phyloP scores from a whole-genome alignment of 2,888 invertebrate species.

The Colostygia pectinataria region DNA sequence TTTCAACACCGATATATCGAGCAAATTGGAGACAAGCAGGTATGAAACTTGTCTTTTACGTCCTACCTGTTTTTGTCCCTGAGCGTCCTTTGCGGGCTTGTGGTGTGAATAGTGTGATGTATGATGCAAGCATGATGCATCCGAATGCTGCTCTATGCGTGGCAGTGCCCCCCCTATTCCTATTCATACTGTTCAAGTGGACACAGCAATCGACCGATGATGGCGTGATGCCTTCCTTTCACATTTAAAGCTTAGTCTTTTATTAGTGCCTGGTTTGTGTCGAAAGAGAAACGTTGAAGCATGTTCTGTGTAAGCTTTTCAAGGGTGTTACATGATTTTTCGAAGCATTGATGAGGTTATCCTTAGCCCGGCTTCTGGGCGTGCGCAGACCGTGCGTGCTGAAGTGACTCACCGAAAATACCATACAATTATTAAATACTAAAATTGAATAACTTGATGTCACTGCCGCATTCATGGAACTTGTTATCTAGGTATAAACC shows the following conservation, averaged over 20 bases:
- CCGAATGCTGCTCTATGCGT: slow-evolving; percentile 33
- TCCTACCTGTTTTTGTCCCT: slow-evolving; percentile 43
- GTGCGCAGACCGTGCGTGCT: slow-evolving; percentile 51
- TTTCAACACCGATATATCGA: slow-evolving; percentile 78
- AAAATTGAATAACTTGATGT: slow-evolving; percentile 15
- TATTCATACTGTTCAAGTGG: slow-evolving; percentile 22
- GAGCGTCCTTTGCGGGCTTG: slow-evolving; percentile 44
- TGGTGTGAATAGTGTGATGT: slow-evolving; percentile 22
- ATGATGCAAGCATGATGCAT: slow-evolving; percentile 45
- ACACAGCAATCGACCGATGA: slow-evolving; percentile 26
- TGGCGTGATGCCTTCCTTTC: slow-evolving; percentile 46
- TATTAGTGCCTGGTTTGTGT: slow-evolving; percentile 32
- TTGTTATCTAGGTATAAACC: background rate
- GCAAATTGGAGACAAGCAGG: slow-evolving; percentile 82
- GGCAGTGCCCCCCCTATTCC: slow-evolving; percentile 20
- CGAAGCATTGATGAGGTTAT: slow-evolving; percentile 57
- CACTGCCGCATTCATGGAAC: background rate
- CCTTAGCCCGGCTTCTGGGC: slow-evolving; percentile 52
- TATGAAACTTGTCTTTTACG: slow-evolving; percentile 56
- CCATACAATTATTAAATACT: slow-evolving; percentile 18
- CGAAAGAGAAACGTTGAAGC: slow-evolving; percentile 28
- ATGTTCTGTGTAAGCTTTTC: slow-evolving; percentile 21
- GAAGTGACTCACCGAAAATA: slow-evolving; percentile 38
- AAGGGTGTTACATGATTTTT: slow-evolving; percentile 32
- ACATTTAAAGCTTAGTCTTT: slow-evolving; percentile 36